Percentiles rank a stretch among this genome's conserved stretches.
Conservation (phyloP, 2,888 invertebrate species). For the Eilema caniola region DNA sequence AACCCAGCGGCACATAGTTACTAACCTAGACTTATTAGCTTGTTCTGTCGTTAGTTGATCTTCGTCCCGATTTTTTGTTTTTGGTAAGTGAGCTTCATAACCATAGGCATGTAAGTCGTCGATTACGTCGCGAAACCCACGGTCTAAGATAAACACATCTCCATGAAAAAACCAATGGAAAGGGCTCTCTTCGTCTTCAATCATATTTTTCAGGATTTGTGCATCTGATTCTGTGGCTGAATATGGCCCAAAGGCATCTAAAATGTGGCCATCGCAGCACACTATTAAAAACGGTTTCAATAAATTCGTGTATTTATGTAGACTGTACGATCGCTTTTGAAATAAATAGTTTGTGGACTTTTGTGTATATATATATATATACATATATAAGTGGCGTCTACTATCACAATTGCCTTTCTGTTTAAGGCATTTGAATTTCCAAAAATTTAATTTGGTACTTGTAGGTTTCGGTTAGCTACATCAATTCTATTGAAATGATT, state of each 20-base stretch:
- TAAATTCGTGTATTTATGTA: too few species aligned
- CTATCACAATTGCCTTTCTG: slow-evolving; percentile 11
- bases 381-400: not conserved
- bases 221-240: too few species aligned
- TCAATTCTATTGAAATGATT: slow-evolving; percentile 1
- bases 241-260: too few species aligned
- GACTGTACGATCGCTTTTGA: too few species aligned
- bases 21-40: not conserved
- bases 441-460: not conserved
- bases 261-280: too few species aligned
- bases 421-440: slow-evolving; percentile 20
- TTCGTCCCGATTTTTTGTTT: too few species aligned
- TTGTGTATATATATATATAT: too few species aligned
- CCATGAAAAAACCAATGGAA: not conserved
- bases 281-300: too few species aligned
- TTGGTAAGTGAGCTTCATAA: slow-evolving; percentile 19
- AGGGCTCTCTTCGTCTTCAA: too few species aligned
- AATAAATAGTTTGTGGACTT: too few species aligned
- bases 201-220: too few species aligned
- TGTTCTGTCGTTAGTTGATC: too few species aligned
- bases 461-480: slow-evolving; percentile 4
- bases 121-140: slow-evolving; percentile 7
- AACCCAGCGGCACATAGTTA: slow-evolving; percentile 4
- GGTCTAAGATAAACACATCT: slow-evolving; percentile 7
- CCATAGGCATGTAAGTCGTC: not conserved